Conservation (phyloP, 2,113 vertebrate species). For the Rousettus leschenaultii region DNA sequence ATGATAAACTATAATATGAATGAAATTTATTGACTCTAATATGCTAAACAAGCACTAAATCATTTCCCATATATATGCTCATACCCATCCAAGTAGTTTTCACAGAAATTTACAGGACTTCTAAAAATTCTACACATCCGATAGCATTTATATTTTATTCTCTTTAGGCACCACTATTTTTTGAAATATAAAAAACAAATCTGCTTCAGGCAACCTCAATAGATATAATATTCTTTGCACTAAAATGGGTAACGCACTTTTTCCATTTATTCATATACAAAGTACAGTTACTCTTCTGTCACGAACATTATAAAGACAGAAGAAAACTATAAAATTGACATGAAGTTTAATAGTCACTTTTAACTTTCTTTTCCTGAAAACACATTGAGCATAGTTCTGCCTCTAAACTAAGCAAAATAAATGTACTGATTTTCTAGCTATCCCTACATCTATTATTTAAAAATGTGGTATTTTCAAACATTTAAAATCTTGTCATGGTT, state of each 20-base stretch:
- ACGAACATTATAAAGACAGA: not conserved
- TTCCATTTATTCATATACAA: not conserved
- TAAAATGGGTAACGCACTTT: not conserved
- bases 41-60: not conserved
- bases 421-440: conserved; percentile 15
- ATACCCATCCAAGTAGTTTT: not conserved
- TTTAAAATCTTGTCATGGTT: not conserved
- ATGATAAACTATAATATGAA: not conserved
- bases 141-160: not conserved
- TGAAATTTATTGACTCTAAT: conserved; percentile 38
- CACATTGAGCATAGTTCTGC: not conserved
- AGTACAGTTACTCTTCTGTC: not conserved
- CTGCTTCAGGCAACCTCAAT: not conserved
- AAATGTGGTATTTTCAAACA: not conserved
- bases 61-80: not conserved
- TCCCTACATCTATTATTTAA: not conserved
- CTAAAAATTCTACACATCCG: not conserved
- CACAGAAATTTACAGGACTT: not conserved
- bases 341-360: conserved; percentile 15
- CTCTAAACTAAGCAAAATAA: conserved; percentile 28
- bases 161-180: conserved; percentile 8
- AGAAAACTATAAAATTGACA: not conserved
- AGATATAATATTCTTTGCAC: not conserved
- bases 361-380: conserved; percentile 4
- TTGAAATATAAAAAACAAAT: not conserved